Base-by-base conservation (phyloP, 2,113 vertebrate genomes). In the Myrmophylax atrothorax region DNA sequence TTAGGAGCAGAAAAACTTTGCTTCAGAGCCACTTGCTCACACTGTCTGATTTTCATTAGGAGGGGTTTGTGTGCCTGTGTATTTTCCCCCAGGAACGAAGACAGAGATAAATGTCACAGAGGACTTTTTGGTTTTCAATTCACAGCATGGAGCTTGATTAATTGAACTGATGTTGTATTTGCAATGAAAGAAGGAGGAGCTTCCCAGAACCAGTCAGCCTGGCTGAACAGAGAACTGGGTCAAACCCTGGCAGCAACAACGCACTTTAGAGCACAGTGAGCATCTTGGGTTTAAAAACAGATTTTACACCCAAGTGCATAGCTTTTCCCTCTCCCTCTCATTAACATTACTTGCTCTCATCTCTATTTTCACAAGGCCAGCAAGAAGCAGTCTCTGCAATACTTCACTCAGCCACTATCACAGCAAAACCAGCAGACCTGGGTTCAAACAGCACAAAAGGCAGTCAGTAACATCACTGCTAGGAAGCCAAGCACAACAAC, bases 1-100 rank as follows among this genome's bases (percentile, higher is more conserved):
- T 96, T 95, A 94, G 88, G 90, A 96, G 86, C 93, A 94, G 88
- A 95, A 94, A 95, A 96, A 96, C 91, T 93, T 93, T 88, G 88
- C 88, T 95, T 92, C 80, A 84, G 75, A 87, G 80, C 89, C 85
- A 89, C 84, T 96, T 84, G 87, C 86, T 89, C 90, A 67, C 78
- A 73, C 88, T 52, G 81, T 89, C 91, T 96, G 91, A 96, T 94
- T 95, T 95, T 94, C 72, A 92, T 79, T 84, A 93, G 63, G 79
- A 90, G 73, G 59, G 74, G 58, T 74, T 91, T 95, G 69, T 84
- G 80, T 63, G 92, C 59, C 15, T 80, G 47, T 81, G 60, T 66
- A 90, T 87, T 46, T 49, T 13, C 33, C 82, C 87, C 50, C 79
- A 88, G 44, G 53, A 97, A 90, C 3, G 35, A 89, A 96, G 90